Conservation (phyloP, 2,113 vertebrate genomes). For the Scytalopus superciliaris region DNA sequence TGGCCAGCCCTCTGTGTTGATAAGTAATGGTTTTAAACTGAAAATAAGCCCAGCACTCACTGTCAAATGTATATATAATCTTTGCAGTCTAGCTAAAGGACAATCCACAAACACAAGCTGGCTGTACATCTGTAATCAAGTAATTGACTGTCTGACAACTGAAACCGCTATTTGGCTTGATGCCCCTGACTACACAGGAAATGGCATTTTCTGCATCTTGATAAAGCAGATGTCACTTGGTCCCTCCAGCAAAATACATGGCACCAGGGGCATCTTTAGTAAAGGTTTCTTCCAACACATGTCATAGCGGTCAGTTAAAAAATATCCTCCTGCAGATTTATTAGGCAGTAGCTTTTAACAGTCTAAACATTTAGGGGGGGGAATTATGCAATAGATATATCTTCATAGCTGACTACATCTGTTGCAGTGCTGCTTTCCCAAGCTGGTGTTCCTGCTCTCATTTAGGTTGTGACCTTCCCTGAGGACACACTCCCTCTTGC, state of each 20-base stretch:
- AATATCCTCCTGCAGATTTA: not conserved
- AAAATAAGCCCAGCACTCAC: not conserved
- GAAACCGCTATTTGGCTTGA: constrained; percentile 26
- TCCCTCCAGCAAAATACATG: constrained; percentile 20
- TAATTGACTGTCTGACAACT: constrained; percentile 38
- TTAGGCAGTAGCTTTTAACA: not conserved
- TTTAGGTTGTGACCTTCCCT: not conserved
- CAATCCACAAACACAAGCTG: not conserved
- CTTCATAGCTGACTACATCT: not conserved
- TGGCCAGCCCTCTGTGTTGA: not conserved
- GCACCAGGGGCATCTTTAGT: not conserved
- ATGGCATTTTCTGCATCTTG: constrained; percentile 31
- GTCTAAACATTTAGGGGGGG: not conserved
- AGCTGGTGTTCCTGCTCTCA: not conserved
- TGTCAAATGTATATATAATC: constrained; percentile 12
- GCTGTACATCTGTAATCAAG: constrained; percentile 29
- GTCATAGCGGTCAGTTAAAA: not conserved
- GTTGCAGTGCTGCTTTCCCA: not conserved
- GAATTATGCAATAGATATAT: not conserved
- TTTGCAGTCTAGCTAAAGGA: not conserved
- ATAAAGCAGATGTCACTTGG: constrained; percentile 41
- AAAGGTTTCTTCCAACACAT: not conserved
- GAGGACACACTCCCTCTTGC: not conserved
- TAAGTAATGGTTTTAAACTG: not conserved
- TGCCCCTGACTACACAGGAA: constrained; percentile 5